Percentiles rank a stretch among this genome's conserved stretches.
Evolutionary conservation across 2,797 vertebrate species (phyloP).

Genomic region (Mycteria americana): DNA sequence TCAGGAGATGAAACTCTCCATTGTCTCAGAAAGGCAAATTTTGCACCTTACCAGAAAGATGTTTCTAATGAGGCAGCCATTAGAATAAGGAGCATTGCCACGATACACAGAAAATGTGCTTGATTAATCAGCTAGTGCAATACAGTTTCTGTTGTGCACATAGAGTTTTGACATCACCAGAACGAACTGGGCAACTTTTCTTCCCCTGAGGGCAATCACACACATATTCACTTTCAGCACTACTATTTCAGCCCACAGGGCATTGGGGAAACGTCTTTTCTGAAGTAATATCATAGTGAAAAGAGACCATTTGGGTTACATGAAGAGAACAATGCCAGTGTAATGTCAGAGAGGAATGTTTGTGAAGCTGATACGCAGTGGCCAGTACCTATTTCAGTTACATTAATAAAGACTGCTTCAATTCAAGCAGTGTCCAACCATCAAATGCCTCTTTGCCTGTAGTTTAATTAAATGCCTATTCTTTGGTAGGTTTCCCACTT

Average conservation of each 20-base stretch:
- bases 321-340: neutral
- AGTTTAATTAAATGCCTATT: constrained; percentile 12
- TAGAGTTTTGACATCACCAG: neutral
- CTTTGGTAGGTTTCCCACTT: neutral
- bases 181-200: neutral
- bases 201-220: neutral
- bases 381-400: neutral
- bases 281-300: neutral
- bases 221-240: neutral
- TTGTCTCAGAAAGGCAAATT: neutral
- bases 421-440: neutral
- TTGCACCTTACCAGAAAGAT: neutral
- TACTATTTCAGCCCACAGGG: neutral
- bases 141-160: neutral
- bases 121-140: neutral
- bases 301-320: neutral
- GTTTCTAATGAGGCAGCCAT: neutral
- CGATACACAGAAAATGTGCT: neutral
- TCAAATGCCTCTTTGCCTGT: neutral
- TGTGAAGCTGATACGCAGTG: neutral
- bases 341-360: neutral
- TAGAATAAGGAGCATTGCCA: neutral
- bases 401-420: neutral
- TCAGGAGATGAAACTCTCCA: neutral
- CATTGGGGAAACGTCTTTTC: neutral